A percentile compares a stretch with the other conserved stretches of the same genome.
These are phyloP conservation scores for Mormyrus iriodes DNA, from an alignment of 2,113 vertebrate species.

Conservation along the genomic window DNA sequence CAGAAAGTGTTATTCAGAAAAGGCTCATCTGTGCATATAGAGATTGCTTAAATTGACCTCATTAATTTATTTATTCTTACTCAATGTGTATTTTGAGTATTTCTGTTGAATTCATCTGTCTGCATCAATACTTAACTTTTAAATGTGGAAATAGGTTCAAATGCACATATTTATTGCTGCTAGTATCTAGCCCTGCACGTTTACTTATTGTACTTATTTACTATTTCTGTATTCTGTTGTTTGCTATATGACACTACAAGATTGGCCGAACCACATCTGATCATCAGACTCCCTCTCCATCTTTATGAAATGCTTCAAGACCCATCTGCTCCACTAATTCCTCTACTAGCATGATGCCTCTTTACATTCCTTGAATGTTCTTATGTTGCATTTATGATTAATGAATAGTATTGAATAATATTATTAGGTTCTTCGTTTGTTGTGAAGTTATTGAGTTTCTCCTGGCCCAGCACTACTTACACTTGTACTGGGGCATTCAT, in stretches of 20 bases:
- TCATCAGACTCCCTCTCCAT: not conserved
- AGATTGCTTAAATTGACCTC: not conserved
- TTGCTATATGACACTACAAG: not conserved
- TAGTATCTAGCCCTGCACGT: not conserved
- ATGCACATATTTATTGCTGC: not conserved
- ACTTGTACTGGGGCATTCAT: not conserved
- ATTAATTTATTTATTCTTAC: not conserved
- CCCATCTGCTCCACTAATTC: not conserved
- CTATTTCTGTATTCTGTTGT: too few relatives aligned
- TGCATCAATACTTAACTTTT: not conserved
- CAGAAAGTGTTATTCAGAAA: slow-evolving; percentile 28
- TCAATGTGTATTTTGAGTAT: not conserved
- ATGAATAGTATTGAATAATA: not conserved
- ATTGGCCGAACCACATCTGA: not conserved
- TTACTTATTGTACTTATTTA: too few relatives aligned
- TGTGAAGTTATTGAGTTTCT: not conserved
- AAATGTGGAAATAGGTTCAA: not conserved
- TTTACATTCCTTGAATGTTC: not conserved
- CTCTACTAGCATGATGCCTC: too few relatives aligned
- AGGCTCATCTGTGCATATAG: not conserved
- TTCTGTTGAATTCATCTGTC: not conserved
- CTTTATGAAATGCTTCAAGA: not conserved
- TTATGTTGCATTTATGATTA: not conserved
- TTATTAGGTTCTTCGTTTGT: not conserved
- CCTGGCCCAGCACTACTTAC: not conserved